These are phyloP conservation scores for Radopholus similis DNA, from an alignment of 1,140 invertebrate genomes.

Conservation along the genomic window DNA sequence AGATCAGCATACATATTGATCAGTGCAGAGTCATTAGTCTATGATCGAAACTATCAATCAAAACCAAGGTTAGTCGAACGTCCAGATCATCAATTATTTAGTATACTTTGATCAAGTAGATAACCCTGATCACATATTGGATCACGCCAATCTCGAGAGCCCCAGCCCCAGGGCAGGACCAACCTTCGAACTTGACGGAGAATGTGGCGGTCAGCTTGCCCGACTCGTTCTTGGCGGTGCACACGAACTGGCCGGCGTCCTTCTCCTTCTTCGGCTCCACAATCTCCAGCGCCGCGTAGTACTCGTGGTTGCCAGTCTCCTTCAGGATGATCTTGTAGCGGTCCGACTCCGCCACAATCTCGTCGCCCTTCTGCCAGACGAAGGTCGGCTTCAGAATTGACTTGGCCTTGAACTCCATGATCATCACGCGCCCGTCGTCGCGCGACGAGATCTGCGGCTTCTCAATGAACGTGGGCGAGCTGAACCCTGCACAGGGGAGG, in stretches of 20 bases:
- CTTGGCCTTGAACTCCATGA: conserved; percentile 90
- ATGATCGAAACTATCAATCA: no score
- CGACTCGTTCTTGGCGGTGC: conserved; percentile 60
- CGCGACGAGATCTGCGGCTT: conserved; percentile 91
- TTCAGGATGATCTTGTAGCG: conserved; percentile 66
- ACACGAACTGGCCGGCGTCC: conserved; percentile 59
- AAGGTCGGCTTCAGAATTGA: conserved; percentile 88
- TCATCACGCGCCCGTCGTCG: conserved; percentile 88
- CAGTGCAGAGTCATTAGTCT: no score
- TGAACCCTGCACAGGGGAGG: conserved; percentile 54
- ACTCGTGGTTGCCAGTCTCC: conserved; percentile 55
- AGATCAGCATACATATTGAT: no score
- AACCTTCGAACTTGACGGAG: conserved; percentile 60
- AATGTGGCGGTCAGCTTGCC: conserved; percentile 59
- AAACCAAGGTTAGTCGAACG: no score
- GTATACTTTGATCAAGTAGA: no score
- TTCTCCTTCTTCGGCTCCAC: conserved; percentile 60
- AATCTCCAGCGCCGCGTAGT: conserved; percentile 59
- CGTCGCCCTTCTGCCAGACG: conserved; percentile 81
- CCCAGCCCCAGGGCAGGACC: no score
- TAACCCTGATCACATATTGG: no score
- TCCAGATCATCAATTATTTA: no score
- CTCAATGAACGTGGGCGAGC: conserved; percentile 93
- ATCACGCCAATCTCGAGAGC: no score
- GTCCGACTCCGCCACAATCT: conserved; percentile 76